Percentiles rank a stretch among this genome's conserved stretches.
Conservation (phyloP, 2,888 invertebrate species). For the Mechanitis mazaeus region DNA sequence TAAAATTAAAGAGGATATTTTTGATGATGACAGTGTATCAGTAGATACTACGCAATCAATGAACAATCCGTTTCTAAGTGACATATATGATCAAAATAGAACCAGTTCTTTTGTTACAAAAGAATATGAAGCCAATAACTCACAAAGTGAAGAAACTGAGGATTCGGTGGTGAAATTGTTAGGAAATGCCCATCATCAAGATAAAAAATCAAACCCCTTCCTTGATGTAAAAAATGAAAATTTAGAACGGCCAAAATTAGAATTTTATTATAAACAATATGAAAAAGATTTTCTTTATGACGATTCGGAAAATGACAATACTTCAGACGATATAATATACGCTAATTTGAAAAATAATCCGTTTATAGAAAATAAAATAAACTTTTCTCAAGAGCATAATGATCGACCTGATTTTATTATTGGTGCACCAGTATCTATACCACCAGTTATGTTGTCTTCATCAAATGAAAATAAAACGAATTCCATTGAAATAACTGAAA, state of each 20-base stretch:
- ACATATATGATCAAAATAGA: constrained; percentile 45
- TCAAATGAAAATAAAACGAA: constrained; percentile 7
- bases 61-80: constrained; percentile 56
- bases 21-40: constrained; percentile 42
- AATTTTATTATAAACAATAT: constrained; percentile 20
- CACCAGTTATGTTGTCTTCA: constrained; percentile 53
- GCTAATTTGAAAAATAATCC: constrained; percentile 59
- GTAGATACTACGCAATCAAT: constrained; percentile 40
- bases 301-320: constrained; percentile 38
- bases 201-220: constrained; percentile 23
- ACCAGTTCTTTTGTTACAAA: constrained; percentile 53
- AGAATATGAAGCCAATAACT: constrained; percentile 63
- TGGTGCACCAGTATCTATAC: constrained; percentile 71
- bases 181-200: constrained; percentile 13
- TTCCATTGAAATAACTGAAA: not conserved
- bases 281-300: constrained; percentile 48
- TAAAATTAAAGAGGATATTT: constrained; percentile 38
- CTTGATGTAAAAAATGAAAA: constrained; percentile 13
- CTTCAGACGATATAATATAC: constrained; percentile 42
- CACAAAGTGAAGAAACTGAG: constrained; percentile 53
- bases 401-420: constrained; percentile 66
- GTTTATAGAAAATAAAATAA: constrained; percentile 39
- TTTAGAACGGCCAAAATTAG: constrained; percentile 52
- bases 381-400: constrained; percentile 8
- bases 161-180: constrained; percentile 19